phyloP scores from a whole-genome alignment of 2,113 vertebrate genomes.

The Toxotes jaculatrix region DNA sequence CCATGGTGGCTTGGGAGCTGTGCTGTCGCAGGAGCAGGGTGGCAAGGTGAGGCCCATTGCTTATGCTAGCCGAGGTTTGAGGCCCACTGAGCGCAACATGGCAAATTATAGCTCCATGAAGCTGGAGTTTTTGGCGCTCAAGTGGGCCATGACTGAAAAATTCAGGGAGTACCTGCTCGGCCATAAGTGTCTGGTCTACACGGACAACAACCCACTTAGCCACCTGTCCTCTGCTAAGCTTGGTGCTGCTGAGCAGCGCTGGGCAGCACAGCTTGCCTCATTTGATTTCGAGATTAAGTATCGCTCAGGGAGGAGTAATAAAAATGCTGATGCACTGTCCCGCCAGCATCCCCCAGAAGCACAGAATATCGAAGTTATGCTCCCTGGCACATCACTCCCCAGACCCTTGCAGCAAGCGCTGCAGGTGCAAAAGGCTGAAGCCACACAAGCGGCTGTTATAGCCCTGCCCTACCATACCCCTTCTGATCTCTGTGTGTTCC shows the following conservation, averaged over 20 bases:
- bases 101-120: no score
- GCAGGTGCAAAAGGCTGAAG: no score
- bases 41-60: no score
- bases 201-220: slow-evolving; percentile 1
- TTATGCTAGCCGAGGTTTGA: no score
- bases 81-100: no score
- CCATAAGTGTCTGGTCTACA: no score
- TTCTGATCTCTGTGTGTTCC: not conserved
- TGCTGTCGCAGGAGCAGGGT: not conserved
- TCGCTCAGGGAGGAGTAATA: not conserved
- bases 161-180: no score
- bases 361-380: not conserved
- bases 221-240: slow-evolving; percentile 4
- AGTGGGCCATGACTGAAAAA: slow-evolving; percentile 14
- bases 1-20: not conserved
- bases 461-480: no score
- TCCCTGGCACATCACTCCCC: not conserved
- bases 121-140: not conserved
- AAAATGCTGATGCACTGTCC: no score
- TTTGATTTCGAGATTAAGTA: slow-evolving; percentile 36
- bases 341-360: not conserved
- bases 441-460: no score
- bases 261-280: not conserved
- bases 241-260: not conserved
- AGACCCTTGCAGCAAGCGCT: not conserved